phyloP scores from a whole-genome alignment of 2,888 invertebrate species.

The Micropterix aruncella region DNA sequence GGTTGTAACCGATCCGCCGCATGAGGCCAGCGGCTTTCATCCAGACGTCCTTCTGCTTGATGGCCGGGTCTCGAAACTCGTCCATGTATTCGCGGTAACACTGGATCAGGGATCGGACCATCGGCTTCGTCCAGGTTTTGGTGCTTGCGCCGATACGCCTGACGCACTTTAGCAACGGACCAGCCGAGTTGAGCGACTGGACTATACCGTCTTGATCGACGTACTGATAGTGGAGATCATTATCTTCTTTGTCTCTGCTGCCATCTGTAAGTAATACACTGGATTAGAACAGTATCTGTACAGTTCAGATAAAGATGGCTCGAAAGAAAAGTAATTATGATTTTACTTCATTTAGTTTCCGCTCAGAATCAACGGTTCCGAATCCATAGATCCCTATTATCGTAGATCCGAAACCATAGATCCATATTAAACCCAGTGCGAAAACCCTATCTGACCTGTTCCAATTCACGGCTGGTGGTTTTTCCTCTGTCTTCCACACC shows the following conservation, averaged over 20 bases:
- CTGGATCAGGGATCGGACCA: conserved; percentile 6
- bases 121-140: conserved; percentile 7
- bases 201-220: conserved; percentile 1
- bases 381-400: no score
- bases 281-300: not conserved
- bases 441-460: no score
- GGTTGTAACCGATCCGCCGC: conserved; percentile 4
- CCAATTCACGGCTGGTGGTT: no score
- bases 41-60: conserved; percentile 8
- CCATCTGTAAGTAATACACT: conserved; percentile 3
- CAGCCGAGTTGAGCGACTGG: not conserved
- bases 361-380: no score
- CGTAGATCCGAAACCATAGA: no score
- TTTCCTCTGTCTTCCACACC: no score
- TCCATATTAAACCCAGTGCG: no score
- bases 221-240: conserved; percentile 4
- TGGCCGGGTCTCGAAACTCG: conserved; percentile 7
- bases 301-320: no score
- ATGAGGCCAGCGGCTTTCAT: conserved; percentile 3
- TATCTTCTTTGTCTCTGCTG: conserved; percentile 1
- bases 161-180: not conserved
- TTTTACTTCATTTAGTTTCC: no score
- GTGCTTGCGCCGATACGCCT: not conserved
- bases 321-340: no score
- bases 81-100: conserved; percentile 7